Evolutionary conservation across 2,888 invertebrate species (phyloP).

Genomic region (Eupeodes latifasciatus): DNA sequence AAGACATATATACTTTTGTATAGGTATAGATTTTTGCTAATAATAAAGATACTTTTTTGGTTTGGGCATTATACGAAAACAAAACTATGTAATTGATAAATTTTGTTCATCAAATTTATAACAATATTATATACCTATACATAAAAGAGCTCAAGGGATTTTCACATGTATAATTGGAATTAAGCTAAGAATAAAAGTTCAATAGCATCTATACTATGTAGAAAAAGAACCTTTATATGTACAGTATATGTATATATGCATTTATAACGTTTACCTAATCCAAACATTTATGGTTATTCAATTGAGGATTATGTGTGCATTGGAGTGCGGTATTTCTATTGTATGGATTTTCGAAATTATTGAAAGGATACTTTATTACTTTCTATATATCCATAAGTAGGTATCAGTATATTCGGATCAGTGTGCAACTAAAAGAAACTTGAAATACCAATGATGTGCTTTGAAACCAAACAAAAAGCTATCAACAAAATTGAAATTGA

Average conservation of each 20-base stretch:
- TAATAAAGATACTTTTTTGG: background rate
- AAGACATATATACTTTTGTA: background rate
- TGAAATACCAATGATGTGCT: too few species aligned
- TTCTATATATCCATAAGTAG: too few species aligned
- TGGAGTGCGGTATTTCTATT: too few species aligned
- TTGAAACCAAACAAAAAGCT: too few species aligned
- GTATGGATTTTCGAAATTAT: too few species aligned
- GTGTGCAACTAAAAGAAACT: too few species aligned
- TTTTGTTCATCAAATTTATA: constrained; percentile 22
- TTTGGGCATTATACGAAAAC: background rate
- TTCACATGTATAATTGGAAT: constrained; percentile 13
- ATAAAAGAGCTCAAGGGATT: constrained; percentile 15
- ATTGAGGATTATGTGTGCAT: background rate
- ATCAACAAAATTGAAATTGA: too few species aligned
- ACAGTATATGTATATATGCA: background rate
- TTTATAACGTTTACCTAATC: background rate
- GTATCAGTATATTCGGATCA: too few species aligned
- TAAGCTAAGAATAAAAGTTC: background rate
- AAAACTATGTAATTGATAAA: constrained; percentile 31
- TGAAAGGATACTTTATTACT: too few species aligned
- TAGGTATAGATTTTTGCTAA: too few species aligned
- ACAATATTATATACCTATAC: constrained; percentile 3
- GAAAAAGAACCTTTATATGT: background rate
- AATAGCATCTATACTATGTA: background rate
- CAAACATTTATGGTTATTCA: constrained; percentile 14